Evolutionary conservation across 2,113 vertebrate genomes (phyloP).

Genomic region (Turnix velox): DNA sequence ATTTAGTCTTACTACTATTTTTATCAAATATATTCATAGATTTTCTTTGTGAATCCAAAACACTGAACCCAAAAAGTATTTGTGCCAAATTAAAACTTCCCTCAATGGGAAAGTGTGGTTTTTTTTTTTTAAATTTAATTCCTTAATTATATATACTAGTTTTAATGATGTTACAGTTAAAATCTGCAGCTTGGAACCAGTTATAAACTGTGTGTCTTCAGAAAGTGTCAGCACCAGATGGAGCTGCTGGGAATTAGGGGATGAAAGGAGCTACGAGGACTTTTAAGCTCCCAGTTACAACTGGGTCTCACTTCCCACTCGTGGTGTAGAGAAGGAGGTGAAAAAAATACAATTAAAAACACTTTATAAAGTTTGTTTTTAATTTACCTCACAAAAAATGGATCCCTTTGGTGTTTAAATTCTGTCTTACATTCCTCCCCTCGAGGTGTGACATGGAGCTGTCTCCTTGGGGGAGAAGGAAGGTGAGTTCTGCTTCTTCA

Average conservation of each 20-base stretch:
- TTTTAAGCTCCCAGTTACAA: not conserved
- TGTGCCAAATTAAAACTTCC: not conserved
- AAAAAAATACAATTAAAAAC: not conserved
- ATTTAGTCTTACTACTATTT: not conserved
- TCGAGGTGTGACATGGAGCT: rapidly evolving
- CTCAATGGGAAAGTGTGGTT: not conserved
- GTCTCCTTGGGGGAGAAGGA: not conserved
- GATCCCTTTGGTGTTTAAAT: not conserved
- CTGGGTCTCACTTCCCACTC: not conserved
- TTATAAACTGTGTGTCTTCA: not conserved
- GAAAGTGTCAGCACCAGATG: not conserved
- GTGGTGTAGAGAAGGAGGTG: not conserved
- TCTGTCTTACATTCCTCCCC: rapidly evolving
- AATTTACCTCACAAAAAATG: not conserved
- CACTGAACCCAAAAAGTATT: not conserved
- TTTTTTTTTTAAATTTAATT: not conserved
- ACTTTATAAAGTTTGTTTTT: no score
- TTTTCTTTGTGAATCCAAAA: not conserved
- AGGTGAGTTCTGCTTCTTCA: not conserved
- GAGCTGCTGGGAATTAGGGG: not conserved
- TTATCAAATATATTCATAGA: not conserved
- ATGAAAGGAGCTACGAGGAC: not conserved
- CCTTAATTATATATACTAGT: not conserved
- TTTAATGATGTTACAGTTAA: not conserved
- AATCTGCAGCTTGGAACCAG: not conserved